Base-by-base conservation (phyloP, 2,888 invertebrate species). In the Macrophya alboannulata region DNA sequence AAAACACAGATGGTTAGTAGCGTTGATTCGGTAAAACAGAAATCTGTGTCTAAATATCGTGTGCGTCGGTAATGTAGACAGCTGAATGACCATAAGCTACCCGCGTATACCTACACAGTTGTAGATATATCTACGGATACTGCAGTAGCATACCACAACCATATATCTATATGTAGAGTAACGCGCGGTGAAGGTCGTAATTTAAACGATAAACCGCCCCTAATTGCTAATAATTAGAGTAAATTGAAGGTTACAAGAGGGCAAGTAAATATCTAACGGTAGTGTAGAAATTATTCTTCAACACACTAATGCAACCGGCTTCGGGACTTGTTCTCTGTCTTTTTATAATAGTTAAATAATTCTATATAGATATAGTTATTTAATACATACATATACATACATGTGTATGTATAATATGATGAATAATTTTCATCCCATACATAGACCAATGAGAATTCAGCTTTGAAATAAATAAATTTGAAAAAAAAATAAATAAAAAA, bases 201-300 rank as follows among this genome's bases (percentile, higher is more conserved):
- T 84, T 84, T 74, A 55, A 74, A 59, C 74, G 84, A 74, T 74
- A 74, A 55, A 74, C 72, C 59, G 84, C 51, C 85, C 86, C 86
- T 90, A 89, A 89, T 91, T 90, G 91, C 86, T 88, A 87, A 88
- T 91, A 89, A 92, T 92, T 90, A 90, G 86, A 88, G 84, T 89
- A 89, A 87, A 92, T 91, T 91, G 91, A 89, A 87, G 89, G 88
- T 89, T 88, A 88, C 87, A 87, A 87, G 87, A 87, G 89, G 88
- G 89, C 89, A 89, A 86, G 86, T 86, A 85, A 86, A 84, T 77
- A 79, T 77, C 81, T 65, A 68, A 83, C 68, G 68, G 15, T 45
- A 74, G 43, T 81, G 59, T 21, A 25, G 31, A 40, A 40, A 81
- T 81, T 43, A 31, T 62, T 51, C 62, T 31, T 59, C 59, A 62